Evolutionary conservation across 2,113 vertebrate genomes (phyloP), one percentile per base, ranked within the genome.

Genomic region (Salminus brasiliensis): DNA sequence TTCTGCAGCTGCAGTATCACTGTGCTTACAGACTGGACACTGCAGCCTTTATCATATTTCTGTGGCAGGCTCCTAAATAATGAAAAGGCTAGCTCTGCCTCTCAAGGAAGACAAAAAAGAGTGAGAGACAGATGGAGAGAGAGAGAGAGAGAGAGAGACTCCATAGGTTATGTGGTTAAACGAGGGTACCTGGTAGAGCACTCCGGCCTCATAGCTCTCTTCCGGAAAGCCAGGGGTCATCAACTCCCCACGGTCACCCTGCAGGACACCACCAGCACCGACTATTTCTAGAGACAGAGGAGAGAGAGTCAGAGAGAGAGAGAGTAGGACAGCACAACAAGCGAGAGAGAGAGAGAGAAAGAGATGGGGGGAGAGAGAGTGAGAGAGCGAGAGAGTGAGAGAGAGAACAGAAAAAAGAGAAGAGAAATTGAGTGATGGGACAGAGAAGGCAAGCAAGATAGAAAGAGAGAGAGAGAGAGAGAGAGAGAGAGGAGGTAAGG

Each of bases 241-340:
- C 77, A 94, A 78, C 79, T 88, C 83, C 78, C 92, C 93, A 25
- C 21, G 84, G 83, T 93, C 92, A 87, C 91, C 91, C 75, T 93
- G 89, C 69, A 94, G 85, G 86, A 84, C 65, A 65, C 93, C 93
- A 79, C 92, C 93, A 16, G 90, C 90, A 74, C 90, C 91, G 0
- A 88, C 83, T 88, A 94, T 91, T 88, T 92, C 94, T 94, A 83
- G 78, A 67, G 82, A 18, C 11, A 27, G 21, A 72, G 47, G 13
- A 27, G 21, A 72, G 47, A 29, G 21, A 85, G 79, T 55, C 81
- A 18, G 18, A 27, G 41, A 73, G 63, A 53, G 36, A 36, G 30
- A 25, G 73, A 39, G 30, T 30, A 32, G 34, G 77, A 47, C 30
- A 36, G 43, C 27, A 72, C 8, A 8, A 4, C 3, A 36, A n/a